phyloP scores from a whole-genome alignment of 1,140 invertebrate species.

The Polyergus mexicanus region DNA sequence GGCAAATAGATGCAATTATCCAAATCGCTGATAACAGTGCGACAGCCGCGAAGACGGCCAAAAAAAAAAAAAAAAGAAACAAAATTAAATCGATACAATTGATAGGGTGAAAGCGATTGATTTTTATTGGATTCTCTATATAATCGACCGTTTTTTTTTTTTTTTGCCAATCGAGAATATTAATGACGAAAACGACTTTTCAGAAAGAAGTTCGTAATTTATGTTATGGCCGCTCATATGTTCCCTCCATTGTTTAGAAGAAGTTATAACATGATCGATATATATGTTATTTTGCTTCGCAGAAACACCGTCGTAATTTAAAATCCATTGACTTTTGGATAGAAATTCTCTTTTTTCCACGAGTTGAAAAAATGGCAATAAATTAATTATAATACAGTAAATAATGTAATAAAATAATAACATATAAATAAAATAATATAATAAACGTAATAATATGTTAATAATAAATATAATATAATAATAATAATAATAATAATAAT shows the following conservation, averaged over 20 bases:
- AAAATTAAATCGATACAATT: slow-evolving; percentile 5
- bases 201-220: no score
- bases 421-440: not conserved
- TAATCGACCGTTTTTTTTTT: not conserved
- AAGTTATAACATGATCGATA: not conserved
- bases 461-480: no score
- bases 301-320: not conserved
- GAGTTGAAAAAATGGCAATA: not conserved
- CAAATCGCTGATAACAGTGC: not conserved
- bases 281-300: not conserved
- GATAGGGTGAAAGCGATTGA: slow-evolving; percentile 14
- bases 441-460: no score
- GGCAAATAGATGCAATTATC: not conserved
- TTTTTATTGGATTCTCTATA: slow-evolving; percentile 26
- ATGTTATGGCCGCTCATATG: not conserved
- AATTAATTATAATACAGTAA: not conserved
- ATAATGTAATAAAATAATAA: not conserved
- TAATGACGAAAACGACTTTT: not conserved
- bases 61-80: not conserved
- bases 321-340: not conserved
- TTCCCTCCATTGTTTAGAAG: not conserved
- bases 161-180: not conserved
- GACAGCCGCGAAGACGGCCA: not conserved
- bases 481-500: not conserved
- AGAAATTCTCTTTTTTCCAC: not conserved